These are phyloP conservation scores for Podarcis siculus DNA, from an alignment of 2,797 vertebrate species.

Conservation along the genomic window DNA sequence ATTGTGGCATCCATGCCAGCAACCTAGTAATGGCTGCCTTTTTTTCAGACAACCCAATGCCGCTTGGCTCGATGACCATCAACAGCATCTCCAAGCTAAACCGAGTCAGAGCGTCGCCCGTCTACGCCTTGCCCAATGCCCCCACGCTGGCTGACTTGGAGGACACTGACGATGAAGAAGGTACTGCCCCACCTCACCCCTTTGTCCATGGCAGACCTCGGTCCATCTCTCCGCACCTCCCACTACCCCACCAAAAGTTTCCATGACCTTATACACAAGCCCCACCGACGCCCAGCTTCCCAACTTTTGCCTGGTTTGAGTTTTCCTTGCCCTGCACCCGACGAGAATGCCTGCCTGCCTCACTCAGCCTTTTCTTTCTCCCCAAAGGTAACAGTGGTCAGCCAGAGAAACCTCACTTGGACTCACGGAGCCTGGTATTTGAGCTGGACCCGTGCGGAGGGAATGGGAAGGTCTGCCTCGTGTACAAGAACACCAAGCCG, in stretches of 20 bases:
- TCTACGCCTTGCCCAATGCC: constrained; percentile 88
- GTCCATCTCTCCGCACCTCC: rapidly evolving
- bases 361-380: neutral
- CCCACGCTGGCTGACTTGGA: constrained; percentile 92
- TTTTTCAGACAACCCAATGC: constrained; percentile 85
- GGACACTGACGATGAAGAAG: constrained; percentile 82
- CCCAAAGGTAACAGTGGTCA: constrained; percentile 75
- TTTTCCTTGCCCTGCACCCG: neutral
- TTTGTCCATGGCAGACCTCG: no score
- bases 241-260: no score
- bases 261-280: no score
- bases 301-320: neutral
- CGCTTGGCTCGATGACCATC: constrained; percentile 91
- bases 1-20: no score
- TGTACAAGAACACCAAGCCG: constrained; percentile 89
- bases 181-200: constrained; percentile 48
- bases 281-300: neutral
- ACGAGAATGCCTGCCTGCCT: neutral
- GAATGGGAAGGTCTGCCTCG: constrained; percentile 94
- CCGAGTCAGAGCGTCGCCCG: constrained; percentile 84
- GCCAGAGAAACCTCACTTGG: constrained; percentile 87
- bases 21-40: neutral
- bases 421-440: constrained; percentile 89
- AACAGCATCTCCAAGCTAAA: constrained; percentile 86
- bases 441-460: constrained; percentile 92